Conservation (phyloP, 2,888 invertebrate species). For the Bombylius discolor region DNA sequence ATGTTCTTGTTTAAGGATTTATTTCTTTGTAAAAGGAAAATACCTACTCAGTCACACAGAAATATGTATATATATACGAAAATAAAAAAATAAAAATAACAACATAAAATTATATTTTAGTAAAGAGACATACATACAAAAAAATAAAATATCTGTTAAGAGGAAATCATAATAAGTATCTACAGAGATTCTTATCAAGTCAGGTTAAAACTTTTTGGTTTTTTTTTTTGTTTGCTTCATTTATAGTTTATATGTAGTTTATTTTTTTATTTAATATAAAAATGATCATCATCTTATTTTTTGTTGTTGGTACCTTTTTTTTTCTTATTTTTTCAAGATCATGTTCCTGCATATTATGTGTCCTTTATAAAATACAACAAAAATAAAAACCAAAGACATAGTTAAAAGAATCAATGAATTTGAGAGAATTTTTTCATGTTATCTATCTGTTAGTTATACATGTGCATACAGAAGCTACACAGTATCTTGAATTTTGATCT, state of each 20-base stretch:
- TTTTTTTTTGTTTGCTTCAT: no score
- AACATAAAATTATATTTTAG: no score
- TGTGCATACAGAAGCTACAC: conserved; percentile 2
- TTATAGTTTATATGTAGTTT: no score
- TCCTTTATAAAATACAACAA: neutral
- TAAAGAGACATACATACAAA: no score
- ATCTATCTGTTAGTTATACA: neutral
- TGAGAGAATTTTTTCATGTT: neutral
- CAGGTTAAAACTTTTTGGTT: neutral
- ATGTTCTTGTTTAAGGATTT: neutral
- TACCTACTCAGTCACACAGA: neutral
- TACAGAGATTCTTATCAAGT: conserved; percentile 4
- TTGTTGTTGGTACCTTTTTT: conserved; percentile 2
- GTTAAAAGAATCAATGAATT: no score
- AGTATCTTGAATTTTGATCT: conserved; percentile 2
- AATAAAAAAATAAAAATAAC: no score
- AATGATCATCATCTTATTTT: neutral
- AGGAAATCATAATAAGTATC: neutral
- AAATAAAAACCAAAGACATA: no score
- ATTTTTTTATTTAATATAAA: no score
- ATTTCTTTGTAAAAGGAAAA: conserved; percentile 2
- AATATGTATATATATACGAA: no score
- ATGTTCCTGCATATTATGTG: neutral
- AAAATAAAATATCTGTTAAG: no score
- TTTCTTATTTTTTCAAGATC: conserved; percentile 1